Conservation (phyloP, 2,888 invertebrate species). For the Lepidocyrtoides sp. region DNA sequence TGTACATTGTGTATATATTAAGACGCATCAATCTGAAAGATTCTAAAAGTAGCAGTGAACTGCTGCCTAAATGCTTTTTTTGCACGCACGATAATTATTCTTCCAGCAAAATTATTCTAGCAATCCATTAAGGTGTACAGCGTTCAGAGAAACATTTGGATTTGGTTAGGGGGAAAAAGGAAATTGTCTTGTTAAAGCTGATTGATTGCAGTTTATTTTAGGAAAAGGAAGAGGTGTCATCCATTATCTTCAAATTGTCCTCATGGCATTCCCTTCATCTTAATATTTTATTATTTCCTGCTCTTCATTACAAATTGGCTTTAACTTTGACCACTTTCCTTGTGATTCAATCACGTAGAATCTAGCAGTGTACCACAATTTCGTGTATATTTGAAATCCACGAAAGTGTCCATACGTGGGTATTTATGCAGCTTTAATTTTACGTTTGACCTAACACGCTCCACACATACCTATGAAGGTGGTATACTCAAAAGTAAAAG, state of each 20-base stretch:
- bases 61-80: too few species aligned
- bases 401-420: not conserved
- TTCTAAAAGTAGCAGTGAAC: too few species aligned
- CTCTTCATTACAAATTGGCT: not conserved
- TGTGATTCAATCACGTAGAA: constrained; percentile 41
- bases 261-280: too few species aligned
- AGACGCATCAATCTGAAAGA: too few species aligned
- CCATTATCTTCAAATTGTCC: too few species aligned
- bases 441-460: not conserved
- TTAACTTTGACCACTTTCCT: not conserved
- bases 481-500: not conserved
- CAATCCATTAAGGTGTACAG: constrained; percentile 38
- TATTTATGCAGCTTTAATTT: constrained; percentile 57
- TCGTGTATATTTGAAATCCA: not conserved
- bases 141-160: constrained; percentile 25
- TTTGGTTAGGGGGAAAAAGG: not conserved
- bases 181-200: constrained; percentile 59
- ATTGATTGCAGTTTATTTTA: constrained; percentile 71
- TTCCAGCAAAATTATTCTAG: not conserved
- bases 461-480: not conserved
- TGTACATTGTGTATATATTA: too few species aligned
- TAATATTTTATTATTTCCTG: not conserved
- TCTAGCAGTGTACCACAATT: constrained; percentile 65
- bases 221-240: constrained; percentile 57
- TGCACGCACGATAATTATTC: not conserved